phyloP scores from a whole-genome alignment of 2,888 invertebrate species.

The Balanococcus diminutus region DNA sequence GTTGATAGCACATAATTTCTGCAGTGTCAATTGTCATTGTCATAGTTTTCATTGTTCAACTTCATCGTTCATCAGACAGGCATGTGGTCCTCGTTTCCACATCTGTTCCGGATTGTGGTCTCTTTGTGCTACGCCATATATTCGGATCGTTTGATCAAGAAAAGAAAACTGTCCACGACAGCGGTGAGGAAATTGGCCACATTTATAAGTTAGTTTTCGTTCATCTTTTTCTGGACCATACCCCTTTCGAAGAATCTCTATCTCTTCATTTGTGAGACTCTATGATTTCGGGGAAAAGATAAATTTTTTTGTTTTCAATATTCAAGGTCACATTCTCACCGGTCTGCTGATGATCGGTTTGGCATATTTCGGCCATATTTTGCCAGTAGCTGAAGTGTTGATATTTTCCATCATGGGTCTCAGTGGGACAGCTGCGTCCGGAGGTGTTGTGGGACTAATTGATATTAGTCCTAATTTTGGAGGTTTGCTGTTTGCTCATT shows the following conservation, averaged over 20 bases:
- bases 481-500: conserved; percentile 57
- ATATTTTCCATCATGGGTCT: conserved; percentile 69
- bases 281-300: too few species aligned
- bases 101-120: conserved; percentile 57
- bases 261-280: too few species aligned
- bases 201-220: conserved; percentile 64
- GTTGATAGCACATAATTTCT: conserved; percentile 50
- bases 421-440: conserved; percentile 72
- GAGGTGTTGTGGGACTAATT: conserved; percentile 70
- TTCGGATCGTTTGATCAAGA: conserved; percentile 67
- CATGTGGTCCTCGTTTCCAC: conserved; percentile 58
- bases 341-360: conserved; percentile 69
- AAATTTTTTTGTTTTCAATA: background rate
- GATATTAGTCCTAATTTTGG: conserved; percentile 67
- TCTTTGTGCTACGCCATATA: conserved; percentile 56
- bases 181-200: conserved; percentile 71
- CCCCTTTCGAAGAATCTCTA: conserved; percentile 16
- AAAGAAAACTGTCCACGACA: conserved; percentile 67
- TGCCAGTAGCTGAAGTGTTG: conserved; percentile 67
- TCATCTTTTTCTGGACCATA: too few species aligned
- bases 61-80: conserved; percentile 58
- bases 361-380: conserved; percentile 70
- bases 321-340: conserved; percentile 67
- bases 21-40: too few species aligned
- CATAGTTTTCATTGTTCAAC: too few species aligned